phyloP scores from a whole-genome alignment of 2,888 invertebrate species.

The Tenthredo distinguenda region DNA sequence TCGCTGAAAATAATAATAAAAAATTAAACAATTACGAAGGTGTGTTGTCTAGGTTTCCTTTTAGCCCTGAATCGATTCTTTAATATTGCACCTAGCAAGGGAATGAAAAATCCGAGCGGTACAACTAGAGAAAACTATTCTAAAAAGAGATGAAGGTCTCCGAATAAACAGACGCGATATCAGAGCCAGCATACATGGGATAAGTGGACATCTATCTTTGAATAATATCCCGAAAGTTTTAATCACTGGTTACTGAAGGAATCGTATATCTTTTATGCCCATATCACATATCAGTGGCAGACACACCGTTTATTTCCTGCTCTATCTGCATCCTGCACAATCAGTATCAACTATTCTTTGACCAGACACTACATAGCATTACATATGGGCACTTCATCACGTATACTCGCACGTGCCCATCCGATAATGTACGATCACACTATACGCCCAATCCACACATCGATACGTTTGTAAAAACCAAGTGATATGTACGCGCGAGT shows the following conservation, averaged over 20 bases:
- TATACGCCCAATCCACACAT: not conserved
- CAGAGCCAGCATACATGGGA: not conserved
- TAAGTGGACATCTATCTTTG: not conserved
- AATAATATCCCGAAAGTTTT: conserved; percentile 11
- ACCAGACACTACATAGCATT: not conserved
- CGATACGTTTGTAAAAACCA: conserved; percentile 17
- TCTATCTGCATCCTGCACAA: conserved; percentile 36
- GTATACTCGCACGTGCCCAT: conserved; percentile 45
- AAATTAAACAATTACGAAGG: not conserved
- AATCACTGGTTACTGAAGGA: not conserved
- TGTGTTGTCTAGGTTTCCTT: not conserved
- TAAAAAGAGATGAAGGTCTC: not conserved
- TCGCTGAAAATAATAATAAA: conserved; percentile 62
- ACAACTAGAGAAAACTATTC: not conserved
- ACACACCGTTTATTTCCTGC: conserved; percentile 25
- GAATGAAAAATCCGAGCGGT: not conserved
- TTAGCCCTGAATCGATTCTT: not conserved
- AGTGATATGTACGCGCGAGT: not conserved
- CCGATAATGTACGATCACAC: conserved; percentile 45
- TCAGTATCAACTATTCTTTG: conserved; percentile 27
- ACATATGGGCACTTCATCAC: conserved; percentile 38
- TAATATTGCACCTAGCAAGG: not conserved
- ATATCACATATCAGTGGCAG: conserved; percentile 40
- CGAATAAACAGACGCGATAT: not conserved
- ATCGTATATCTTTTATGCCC: not conserved